Evolutionary conservation across 2,113 vertebrate species (phyloP), one percentile per base, ranked within the genome.

Genomic region (Cercocebus atys): DNA sequence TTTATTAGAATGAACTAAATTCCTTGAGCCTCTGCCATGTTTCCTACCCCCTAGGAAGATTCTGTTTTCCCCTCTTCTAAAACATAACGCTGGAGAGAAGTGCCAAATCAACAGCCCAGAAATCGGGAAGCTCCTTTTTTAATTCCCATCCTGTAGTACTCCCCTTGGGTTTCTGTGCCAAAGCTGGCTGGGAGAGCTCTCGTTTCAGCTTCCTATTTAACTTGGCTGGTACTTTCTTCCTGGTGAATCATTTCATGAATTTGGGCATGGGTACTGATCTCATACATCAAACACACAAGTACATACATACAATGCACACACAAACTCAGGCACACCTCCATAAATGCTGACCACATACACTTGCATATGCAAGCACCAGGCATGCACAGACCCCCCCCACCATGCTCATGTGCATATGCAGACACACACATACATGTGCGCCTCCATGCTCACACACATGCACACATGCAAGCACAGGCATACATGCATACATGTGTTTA

Each of bases 1-100:
- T 97, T 96, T 96, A 89, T 96, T 95, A 96, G 88, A 95, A 95
- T 72, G 32, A 43, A 68, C 84, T 93, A 93, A 93, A 76, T 95
- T 97, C 94, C 94, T 73, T 38, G 84, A 96, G 57, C 50, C 78
- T 95, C 89, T 88, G 91, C 95, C 78, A 86, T 87, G 70, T 83
- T 97, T 95, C 57, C 50, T 72, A 10, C 50, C 78, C 94, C 80
- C 55, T 40, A 22, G 73, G 76, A 97, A 89, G 85, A 92, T 85
- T 86, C 50, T 88, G 38, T 84, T 94, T 90, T 88, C 40, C 76
- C 25, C 50, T 94, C 80, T 95, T 95, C 87, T 92, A 47, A 94
- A 96, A 95, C 68, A 35, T 16, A 88, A 66, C n/a, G 20, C 88
- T 79, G 68, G 17, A 64, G 76, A 82, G 92, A 78, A 61, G 88